Base-by-base conservation (phyloP, 2,797 vertebrate genomes). In the Anguilla obscura region DNA sequence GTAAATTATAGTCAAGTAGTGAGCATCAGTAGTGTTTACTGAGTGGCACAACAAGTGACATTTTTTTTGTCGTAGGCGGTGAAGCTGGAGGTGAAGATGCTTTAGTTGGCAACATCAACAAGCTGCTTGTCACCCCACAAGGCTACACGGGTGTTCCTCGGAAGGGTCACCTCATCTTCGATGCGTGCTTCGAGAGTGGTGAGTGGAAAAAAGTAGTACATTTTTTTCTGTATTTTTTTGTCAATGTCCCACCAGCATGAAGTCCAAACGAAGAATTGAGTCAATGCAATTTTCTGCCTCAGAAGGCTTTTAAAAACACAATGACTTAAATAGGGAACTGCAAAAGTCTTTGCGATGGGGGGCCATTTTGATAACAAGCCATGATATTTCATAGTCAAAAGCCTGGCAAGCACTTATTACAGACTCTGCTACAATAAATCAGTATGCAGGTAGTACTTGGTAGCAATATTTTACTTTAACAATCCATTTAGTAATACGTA, bases 181-280 rank as follows among this genome's bases (percentile, higher is more conserved):
- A 99, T 90, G 98, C 98, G 91, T 99, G 98, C 93, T 99, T 99
- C 94, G 98, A 99, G 93, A 99, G 99, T 87, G 99, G 99, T 99
- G 93, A 98, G 98, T 96, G 86, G 56, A 82, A 45, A 48, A 52
- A 18, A 27, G 40, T 54, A 27, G 74, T 36, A 10, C 0, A 71
- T 1, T 9, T 10, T 27, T 2, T 76, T 0, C 71, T 33, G 45
- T 2, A 21, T n/a, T 10, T 48, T 33, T 27, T 48, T 50, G 12
- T 50, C 7, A 48, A 50, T 33, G 24, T n/a, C 79, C 24, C 45
- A 48, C 9, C 45, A n/a, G 0, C 40, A 48, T 50, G 7, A 48
- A 50, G 40, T 82, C 18, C 8, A 50, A 82, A 82, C 12, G 21
- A 2, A 45, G 18, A 21, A 14, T 45, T 79, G 74, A 45, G 21